Evolutionary conservation across 2,113 vertebrate species (phyloP).

Genomic region (Polypterus senegalus): DNA sequence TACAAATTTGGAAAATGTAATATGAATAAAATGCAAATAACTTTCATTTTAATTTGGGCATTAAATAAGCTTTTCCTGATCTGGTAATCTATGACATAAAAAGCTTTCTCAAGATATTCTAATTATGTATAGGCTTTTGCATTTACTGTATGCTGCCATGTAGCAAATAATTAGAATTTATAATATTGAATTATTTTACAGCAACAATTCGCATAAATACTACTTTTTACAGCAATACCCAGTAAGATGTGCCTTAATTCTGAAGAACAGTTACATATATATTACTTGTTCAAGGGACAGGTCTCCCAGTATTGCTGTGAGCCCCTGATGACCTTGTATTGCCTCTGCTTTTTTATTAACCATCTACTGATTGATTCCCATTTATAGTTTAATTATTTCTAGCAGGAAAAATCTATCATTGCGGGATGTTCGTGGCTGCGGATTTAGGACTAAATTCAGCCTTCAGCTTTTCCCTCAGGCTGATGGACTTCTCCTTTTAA

Average conservation of each 20-base stretch:
- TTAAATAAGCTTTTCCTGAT: too few relatives aligned
- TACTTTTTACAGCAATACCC: too few relatives aligned
- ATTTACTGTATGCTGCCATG: too few relatives aligned
- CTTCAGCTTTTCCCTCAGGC: conserved; percentile 47
- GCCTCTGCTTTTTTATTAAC: conserved; percentile 25
- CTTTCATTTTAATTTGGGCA: too few relatives aligned
- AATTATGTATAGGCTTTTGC: too few relatives aligned
- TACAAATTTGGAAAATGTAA: too few relatives aligned
- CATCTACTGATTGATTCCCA: conserved; percentile 31
- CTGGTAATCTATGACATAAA: too few relatives aligned
- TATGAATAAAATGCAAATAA: too few relatives aligned
- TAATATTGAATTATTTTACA: too few relatives aligned
- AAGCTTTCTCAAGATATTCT: too few relatives aligned
- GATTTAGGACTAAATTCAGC: conserved; percentile 47
- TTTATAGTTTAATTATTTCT: conserved; percentile 43
- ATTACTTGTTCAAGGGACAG: neutral
- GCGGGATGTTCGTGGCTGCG: conserved; percentile 16
- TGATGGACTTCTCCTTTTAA: conserved; percentile 61
- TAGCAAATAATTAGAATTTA: too few relatives aligned
- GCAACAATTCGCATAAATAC: too few relatives aligned
- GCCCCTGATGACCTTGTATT: conserved; percentile 9
- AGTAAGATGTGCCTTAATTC: conserved; percentile 51
- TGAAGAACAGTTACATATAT: neutral
- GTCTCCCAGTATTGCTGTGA: conserved; percentile 3
- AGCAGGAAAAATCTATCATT: conserved; percentile 30